Percentiles rank a stretch among this genome's conserved stretches.
Evolutionary conservation across 2,113 vertebrate species (phyloP).

Genomic region (Clarias gariepinus): DNA sequence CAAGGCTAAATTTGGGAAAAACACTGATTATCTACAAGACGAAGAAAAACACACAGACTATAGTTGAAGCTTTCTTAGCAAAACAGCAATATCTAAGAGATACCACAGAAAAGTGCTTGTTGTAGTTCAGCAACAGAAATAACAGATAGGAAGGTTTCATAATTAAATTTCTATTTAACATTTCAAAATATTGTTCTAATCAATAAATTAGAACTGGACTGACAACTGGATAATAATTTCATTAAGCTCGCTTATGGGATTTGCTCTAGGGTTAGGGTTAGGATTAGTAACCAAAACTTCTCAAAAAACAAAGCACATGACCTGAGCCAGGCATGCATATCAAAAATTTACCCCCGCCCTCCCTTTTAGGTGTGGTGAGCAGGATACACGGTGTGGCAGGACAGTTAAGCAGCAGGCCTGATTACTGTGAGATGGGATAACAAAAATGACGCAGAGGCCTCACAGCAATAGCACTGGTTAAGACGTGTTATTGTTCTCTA

Average conservation of each 20-base stretch:
- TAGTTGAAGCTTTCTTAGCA: conserved; percentile 11
- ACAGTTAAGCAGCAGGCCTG: conserved; percentile 19
- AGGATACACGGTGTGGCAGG: background rate
- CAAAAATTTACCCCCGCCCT: background rate
- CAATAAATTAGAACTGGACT: background rate
- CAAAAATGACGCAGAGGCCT: background rate
- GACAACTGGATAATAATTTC: background rate
- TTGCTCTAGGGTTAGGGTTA: background rate
- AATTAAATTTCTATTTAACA: background rate
- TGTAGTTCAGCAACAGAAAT: background rate
- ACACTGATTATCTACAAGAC: conserved; percentile 15
- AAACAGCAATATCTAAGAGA: background rate
- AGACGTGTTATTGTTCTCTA: conserved; percentile 10
- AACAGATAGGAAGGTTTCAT: background rate
- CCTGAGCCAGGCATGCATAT: background rate
- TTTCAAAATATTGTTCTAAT: background rate
- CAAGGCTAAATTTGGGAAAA: conserved; percentile 46
- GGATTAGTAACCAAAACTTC: background rate
- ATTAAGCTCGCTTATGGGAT: background rate
- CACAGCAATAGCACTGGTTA: background rate
- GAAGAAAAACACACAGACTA: background rate
- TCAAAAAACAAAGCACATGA: background rate
- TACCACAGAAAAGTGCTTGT: background rate
- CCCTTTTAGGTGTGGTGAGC: background rate
- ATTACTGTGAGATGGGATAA: conserved; percentile 2